Conservation (phyloP, 2,797 vertebrate genomes). For the Acanthurus lineatus region DNA sequence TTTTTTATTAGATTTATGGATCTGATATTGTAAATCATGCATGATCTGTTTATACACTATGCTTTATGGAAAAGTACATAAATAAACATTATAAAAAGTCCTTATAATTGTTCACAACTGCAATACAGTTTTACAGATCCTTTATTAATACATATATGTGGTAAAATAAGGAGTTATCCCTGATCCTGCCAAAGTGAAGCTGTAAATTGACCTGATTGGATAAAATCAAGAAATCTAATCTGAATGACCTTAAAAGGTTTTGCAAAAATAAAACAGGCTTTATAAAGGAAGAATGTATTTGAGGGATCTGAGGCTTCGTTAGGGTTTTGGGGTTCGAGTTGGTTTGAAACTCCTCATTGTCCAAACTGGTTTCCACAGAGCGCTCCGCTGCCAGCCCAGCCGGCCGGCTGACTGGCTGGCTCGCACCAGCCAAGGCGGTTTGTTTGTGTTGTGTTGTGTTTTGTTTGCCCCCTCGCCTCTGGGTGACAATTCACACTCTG, state of each 20-base stretch:
- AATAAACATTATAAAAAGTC: no score
- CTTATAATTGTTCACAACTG: no score
- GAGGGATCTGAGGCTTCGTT: background rate
- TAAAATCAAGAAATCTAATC: background rate
- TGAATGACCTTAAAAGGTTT: background rate
- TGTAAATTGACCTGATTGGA: background rate
- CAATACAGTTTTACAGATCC: no score
- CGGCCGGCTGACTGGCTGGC: slow-evolving; percentile 27
- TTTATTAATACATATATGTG: no score
- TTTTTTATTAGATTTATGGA: no score
- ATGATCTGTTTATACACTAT: background rate
- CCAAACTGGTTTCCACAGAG: slow-evolving; percentile 18
- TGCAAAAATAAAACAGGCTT: background rate
- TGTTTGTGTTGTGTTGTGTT: slow-evolving; percentile 82
- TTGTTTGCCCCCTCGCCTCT: slow-evolving; percentile 81
- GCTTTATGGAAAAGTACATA: no score
- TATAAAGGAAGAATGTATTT: background rate
- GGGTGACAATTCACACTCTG: slow-evolving; percentile 84
- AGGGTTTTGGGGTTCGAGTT: no score
- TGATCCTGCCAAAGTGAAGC: background rate
- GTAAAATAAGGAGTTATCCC: background rate
- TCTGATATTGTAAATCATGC: background rate
- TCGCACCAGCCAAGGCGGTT: slow-evolving; percentile 48
- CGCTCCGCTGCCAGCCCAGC: slow-evolving; percentile 20
- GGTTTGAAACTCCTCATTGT: slow-evolving; percentile 50